Base-by-base conservation (phyloP, 2,888 invertebrate genomes). In the Ichneumoninae sp. region DNA sequence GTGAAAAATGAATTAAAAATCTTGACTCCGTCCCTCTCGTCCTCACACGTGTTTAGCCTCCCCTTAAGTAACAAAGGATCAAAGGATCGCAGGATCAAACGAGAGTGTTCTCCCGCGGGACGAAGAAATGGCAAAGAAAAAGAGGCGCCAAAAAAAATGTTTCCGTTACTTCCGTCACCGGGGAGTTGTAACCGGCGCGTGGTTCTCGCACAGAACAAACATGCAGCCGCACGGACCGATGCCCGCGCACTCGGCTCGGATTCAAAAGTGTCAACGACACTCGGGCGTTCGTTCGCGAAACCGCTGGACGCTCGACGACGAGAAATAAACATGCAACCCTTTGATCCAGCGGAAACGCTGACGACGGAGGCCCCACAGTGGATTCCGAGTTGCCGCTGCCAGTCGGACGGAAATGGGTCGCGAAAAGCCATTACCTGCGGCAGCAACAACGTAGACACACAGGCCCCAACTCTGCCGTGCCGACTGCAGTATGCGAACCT, bases 251-350 rank as follows among this genome's bases (percentile, higher is more conserved):
- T 19, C 54, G 13, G 62, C 74, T 74, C 70, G 26, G 80, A 83
- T 86, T 77, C 75, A 83, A 85, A 88, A 85, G 85, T 86, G 87
- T 83, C 87, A 87, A 83, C 78, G 82, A 74, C 86, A 87, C 84
- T 80, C 80, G 83, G 81, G 69, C 54, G 71, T 84, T 54, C 72
- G 68, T 65, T 40, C 62, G 62, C 69, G 77, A 77, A 77, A 68
- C 57, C 62, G 52, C 72, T 65, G 84, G 84, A 79, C 84, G 71
- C 78, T 79, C 47, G 70, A 79, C 81, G 74, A 79, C 60, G 79
- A 81, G 78, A 81, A 74, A 65, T 54, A 60, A 79, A 66, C 26
- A 50, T 22, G 19, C 13, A 54, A 13, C 40, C 6, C 80, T 77
- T 77, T 82, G 62, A 13, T 57, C 50, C 52, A 3, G 69, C 62